Percentiles rank a stretch among this genome's conserved stretches.
Conservation (phyloP, 2,797 vertebrate genomes). For the Sebastolobus alascanus region DNA sequence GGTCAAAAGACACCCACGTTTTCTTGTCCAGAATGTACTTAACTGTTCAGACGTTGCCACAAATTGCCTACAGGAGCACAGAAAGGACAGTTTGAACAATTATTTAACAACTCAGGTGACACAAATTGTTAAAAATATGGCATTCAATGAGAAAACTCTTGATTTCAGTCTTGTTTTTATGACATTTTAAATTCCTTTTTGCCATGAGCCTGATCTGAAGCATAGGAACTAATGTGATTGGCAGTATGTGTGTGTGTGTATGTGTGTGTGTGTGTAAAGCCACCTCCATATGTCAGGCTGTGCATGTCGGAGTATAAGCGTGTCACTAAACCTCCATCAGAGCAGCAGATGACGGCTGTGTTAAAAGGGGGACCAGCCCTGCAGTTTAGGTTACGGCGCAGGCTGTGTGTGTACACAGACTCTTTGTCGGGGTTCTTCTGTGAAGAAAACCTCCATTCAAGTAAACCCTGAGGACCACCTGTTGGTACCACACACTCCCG, state of each 20-base stretch:
- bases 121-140: conserved; percentile 7
- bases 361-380: conserved; percentile 56
- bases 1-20: not conserved
- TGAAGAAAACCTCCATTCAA: conserved; percentile 84
- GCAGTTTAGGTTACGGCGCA: conserved; percentile 80
- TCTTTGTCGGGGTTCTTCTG: conserved; percentile 81
- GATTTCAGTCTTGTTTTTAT: not conserved
- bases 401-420: conserved; percentile 75
- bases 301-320: conserved; percentile 34
- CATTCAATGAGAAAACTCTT: not conserved
- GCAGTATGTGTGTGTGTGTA: not conserved
- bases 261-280: conserved; percentile 16
- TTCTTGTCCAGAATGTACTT: not conserved
- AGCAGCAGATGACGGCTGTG: conserved; percentile 73
- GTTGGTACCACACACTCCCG: conserved; percentile 79
- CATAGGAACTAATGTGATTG: not conserved
- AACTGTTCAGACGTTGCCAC: not conserved
- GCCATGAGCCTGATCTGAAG: not conserved
- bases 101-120: conserved; percentile 7
- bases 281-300: conserved; percentile 50
- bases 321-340: conserved; percentile 62
- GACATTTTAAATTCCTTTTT: not conserved
- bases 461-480: conserved; percentile 84
- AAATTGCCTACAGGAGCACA: not conserved
- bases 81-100: not conserved